Percentiles rank a stretch among this genome's conserved stretches.
These are phyloP conservation scores for Bujurquina vittata DNA, from an alignment of 2,113 vertebrate species.

Conservation along the genomic window DNA sequence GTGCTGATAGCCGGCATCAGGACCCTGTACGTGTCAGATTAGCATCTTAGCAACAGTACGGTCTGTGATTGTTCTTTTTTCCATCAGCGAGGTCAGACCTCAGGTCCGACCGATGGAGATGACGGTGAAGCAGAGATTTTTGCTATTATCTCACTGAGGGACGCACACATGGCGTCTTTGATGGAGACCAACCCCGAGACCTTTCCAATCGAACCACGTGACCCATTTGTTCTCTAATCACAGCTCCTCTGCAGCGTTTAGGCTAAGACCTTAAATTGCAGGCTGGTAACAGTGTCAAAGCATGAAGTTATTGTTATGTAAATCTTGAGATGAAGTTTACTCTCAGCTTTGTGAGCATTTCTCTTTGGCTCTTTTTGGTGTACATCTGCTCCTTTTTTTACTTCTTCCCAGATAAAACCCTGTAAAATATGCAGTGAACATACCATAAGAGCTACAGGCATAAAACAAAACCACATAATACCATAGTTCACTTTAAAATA, in stretches of 20 bases:
- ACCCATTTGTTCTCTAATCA: neutral
- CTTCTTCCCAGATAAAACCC: neutral
- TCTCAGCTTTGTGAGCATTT: neutral
- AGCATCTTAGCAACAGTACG: constrained; percentile 9
- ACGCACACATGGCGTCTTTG: neutral
- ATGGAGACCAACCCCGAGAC: constrained; percentile 9
- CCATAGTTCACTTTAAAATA: too few species aligned
- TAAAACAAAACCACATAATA: too few species aligned
- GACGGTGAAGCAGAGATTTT: constrained; percentile 1
- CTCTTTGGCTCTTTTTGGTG: neutral
- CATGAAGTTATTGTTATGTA: constrained; percentile 15
- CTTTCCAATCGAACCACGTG: neutral
- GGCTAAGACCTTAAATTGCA: constrained; percentile 13
- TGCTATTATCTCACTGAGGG: constrained; percentile 10
- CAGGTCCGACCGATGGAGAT: neutral
- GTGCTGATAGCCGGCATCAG: neutral
- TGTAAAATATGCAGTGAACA: too few species aligned
- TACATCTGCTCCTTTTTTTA: neutral
- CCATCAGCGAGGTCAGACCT: constrained; percentile 36
- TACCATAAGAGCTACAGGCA: too few species aligned
- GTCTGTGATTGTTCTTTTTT: constrained; percentile 25
- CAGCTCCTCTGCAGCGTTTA: neutral
- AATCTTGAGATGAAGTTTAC: constrained; percentile 39
- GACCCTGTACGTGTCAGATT: constrained; percentile 34
- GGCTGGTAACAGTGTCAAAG: neutral